Conservation (phyloP, 1,140 invertebrate species). For the Polypedilum vanderplanki region DNA sequence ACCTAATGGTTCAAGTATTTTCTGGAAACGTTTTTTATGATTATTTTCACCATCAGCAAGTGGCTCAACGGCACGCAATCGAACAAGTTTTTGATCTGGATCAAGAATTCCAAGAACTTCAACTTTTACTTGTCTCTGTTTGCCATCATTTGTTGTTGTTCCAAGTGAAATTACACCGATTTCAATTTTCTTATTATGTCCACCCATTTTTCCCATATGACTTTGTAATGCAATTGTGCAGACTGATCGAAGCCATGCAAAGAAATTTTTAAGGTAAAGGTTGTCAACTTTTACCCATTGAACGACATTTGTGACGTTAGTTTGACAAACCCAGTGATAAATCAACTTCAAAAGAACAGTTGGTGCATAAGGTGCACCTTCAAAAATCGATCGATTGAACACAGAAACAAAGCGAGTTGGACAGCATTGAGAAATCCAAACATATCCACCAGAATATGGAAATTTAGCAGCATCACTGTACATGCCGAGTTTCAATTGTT, state of each 20-base stretch:
- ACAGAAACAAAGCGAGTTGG: constrained; percentile 75
- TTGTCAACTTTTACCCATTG: constrained; percentile 81
- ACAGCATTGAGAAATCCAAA: constrained; percentile 82
- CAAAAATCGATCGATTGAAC: constrained; percentile 78
- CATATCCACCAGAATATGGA: constrained; percentile 78
- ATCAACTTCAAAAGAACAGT: constrained; percentile 73
- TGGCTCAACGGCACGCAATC: constrained; percentile 74
- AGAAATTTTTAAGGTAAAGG: constrained; percentile 67
- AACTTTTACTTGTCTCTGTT: constrained; percentile 75
- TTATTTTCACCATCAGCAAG: constrained; percentile 65
- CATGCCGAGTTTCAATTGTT: constrained; percentile 69
- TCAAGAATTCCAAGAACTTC: constrained; percentile 82
- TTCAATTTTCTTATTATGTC: constrained; percentile 57
- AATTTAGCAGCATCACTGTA: constrained; percentile 77
- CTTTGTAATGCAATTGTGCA: constrained; percentile 72
- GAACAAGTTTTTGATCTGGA: constrained; percentile 61
- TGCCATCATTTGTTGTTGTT: constrained; percentile 75
- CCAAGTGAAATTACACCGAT: constrained; percentile 84
- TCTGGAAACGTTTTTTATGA: constrained; percentile 65
- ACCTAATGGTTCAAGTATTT: constrained; percentile 68
- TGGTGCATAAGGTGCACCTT: constrained; percentile 71
- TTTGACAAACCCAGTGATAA: constrained; percentile 86
- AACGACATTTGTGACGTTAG: constrained; percentile 76
- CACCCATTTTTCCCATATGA: constrained; percentile 63
- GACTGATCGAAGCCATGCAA: constrained; percentile 66